phyloP scores from a whole-genome alignment of 2,797 vertebrate species.

The Poecilia picta region DNA sequence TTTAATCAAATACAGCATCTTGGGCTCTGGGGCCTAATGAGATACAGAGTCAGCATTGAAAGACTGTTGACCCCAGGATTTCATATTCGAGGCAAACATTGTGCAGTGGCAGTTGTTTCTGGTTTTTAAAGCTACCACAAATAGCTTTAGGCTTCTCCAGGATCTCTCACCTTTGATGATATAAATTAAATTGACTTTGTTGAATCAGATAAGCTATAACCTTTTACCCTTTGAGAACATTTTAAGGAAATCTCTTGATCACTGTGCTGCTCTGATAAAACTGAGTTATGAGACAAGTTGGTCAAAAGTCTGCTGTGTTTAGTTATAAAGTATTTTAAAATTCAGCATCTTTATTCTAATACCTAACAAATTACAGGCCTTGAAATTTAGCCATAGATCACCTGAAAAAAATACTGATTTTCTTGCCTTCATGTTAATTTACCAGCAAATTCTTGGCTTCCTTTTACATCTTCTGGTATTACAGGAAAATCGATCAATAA shows the following conservation, averaged over 20 bases:
- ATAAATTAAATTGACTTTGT: conserved; percentile 64
- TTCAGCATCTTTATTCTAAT: neutral
- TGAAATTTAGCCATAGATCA: neutral
- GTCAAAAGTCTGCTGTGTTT: conserved; percentile 1
- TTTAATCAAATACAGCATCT: conserved; percentile 70
- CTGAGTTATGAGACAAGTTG: conserved; percentile 31
- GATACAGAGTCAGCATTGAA: conserved; percentile 63
- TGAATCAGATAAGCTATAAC: conserved; percentile 36
- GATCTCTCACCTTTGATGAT: conserved; percentile 67
- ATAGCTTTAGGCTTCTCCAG: conserved; percentile 41
- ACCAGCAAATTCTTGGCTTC: neutral
- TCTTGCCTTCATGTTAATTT: neutral
- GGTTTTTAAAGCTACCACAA: conserved; percentile 64
- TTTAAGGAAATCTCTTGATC: conserved; percentile 16
- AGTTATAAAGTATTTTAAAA: neutral
- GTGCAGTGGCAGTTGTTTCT: conserved; percentile 48
- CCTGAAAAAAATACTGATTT: neutral
- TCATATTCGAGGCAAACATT: conserved; percentile 43
- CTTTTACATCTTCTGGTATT: neutral
- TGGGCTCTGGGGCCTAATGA: conserved; percentile 60
- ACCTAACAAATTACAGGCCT: neutral
- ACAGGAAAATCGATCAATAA: neutral
- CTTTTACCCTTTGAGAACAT: conserved; percentile 18
- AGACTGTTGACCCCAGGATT: conserved; percentile 46
- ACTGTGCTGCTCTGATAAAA: conserved; percentile 26